Conservation (phyloP, 1,140 invertebrate genomes). For the Littorina saxatilis region DNA sequence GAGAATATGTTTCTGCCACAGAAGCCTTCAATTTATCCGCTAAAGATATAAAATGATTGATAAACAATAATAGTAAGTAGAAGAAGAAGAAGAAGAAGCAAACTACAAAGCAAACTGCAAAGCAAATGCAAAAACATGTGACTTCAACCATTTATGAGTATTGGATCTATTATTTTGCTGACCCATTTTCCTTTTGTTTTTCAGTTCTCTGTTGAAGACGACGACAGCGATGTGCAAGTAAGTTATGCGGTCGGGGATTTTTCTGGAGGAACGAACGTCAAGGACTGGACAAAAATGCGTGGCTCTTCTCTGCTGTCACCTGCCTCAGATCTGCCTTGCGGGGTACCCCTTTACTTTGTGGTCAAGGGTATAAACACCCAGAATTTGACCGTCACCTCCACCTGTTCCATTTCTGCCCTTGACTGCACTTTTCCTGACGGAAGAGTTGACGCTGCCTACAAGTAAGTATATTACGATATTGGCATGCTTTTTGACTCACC, state of each 20-base stretch:
- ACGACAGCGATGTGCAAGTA: conserved; percentile 49
- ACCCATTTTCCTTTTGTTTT: background rate
- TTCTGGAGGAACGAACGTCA: conserved; percentile 48
- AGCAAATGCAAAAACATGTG: no score
- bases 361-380: conserved; percentile 51
- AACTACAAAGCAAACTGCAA: no score
- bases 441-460: conserved; percentile 36
- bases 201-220: conserved; percentile 33
- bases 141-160: no score
- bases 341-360: conserved; percentile 53
- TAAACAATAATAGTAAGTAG: no score
- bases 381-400: conserved; percentile 17
- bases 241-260: conserved; percentile 52
- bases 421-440: conserved; percentile 55
- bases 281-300: conserved; percentile 49
- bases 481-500: background rate
- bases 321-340: conserved; percentile 33
- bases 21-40: no score
- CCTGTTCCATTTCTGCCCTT: conserved; percentile 47
- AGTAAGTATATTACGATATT: background rate
- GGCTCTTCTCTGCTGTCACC: conserved; percentile 42
- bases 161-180: no score
- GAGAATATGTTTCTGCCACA: no score
- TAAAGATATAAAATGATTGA: no score
- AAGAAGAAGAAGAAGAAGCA: no score